Evolutionary conservation across 1,140 invertebrate species (phyloP), one percentile per base, ranked within the genome.

Genomic region (Pseudomyrmex flavicornis): DNA sequence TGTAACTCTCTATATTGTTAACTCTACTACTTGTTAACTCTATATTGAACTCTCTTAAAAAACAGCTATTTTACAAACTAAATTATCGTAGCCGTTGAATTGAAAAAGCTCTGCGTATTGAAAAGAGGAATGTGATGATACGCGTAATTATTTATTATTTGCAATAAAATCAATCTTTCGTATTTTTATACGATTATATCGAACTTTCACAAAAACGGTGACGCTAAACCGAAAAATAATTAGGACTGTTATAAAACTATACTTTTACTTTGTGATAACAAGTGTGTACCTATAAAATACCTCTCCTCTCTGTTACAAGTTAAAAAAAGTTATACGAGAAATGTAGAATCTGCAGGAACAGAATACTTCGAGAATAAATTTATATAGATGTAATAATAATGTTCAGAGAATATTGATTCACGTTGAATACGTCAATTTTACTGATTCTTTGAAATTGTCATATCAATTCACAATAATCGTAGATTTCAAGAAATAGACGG

Each of bases 171-270:
- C 68, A 83, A 26, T 26, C 90, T 84, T 76, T 91, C 26, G 86
- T 91, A 90, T 91, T 91, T 91, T 91, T 85, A 48, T 91, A 91
- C 87, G 50, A 72, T 72, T 90, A 85, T 89, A 85, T 74, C 80
- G 90, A 89, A 85, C 76, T 83, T 76, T 82, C 82, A 77, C 62
- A 80, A 35, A 50, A 13, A 50, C 48, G 8, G 1, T 12, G 7
- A 12, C 12, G 10, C 26, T 35, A 80, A 35, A 46, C 15, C 48
- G 58, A 84, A 68, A 66, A 86, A 83, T 17, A 80, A 80, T 72
- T 20, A 48, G 77, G 72, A 84, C 10, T 86, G 80, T 89, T 88
- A 80, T 50, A 50, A 79, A 22, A 68, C 63, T 80, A 52, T 72
- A 56, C 65, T 79, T 86, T 84, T 65, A 82, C 72, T 86, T 82